A percentile compares a stretch with the other conserved stretches of the same genome.
These are phyloP conservation scores for Acheta domesticus DNA, from an alignment of 2,888 invertebrate species.

Conservation along the genomic window DNA sequence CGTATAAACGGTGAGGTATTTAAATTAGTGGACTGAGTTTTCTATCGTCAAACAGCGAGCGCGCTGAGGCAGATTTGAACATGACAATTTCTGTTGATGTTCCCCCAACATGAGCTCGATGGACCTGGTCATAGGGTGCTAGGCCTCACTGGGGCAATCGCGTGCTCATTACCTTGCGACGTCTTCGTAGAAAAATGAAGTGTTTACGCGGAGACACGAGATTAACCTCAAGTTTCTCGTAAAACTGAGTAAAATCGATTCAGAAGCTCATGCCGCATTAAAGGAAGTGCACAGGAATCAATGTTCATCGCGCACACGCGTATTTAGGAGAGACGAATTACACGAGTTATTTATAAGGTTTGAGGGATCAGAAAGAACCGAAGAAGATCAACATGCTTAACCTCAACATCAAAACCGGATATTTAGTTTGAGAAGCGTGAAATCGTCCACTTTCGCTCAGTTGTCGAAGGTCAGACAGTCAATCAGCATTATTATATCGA, in stretches of 20 bases:
- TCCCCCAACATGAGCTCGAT: background rate
- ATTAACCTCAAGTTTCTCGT: background rate
- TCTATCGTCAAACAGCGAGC: background rate
- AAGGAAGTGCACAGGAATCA: background rate
- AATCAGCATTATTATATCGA: background rate
- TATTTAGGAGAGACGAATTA: no score
- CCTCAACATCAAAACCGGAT: constrained; percentile 12
- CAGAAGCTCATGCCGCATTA: background rate
- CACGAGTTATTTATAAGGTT: background rate
- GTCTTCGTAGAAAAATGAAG: background rate
- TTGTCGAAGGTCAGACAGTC: background rate
- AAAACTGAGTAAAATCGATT: background rate
- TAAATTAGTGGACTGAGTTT: background rate
- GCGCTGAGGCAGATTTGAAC: background rate
- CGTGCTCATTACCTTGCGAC: background rate
- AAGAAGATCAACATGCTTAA: background rate
- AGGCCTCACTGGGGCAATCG: background rate
- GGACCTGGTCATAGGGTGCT: background rate
- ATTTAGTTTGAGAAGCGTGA: background rate
- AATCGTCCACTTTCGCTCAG: background rate
- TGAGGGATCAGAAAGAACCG: background rate
- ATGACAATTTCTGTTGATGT: background rate
- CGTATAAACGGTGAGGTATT: background rate
- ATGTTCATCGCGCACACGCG: no score
- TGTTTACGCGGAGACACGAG: background rate